Conservation (phyloP, 2,888 invertebrate genomes). For the Amphipyra tragopoginis region DNA sequence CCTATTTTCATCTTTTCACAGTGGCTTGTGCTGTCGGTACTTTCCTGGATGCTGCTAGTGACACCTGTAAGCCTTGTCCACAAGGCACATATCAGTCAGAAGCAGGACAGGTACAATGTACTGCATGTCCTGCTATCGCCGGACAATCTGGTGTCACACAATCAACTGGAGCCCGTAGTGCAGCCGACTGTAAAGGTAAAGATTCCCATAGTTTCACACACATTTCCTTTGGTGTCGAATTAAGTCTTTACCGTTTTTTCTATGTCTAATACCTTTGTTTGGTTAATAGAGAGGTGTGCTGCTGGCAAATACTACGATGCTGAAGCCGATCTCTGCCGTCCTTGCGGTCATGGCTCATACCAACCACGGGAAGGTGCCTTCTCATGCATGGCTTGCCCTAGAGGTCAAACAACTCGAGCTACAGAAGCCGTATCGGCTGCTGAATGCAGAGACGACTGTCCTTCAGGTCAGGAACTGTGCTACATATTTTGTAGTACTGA, state of each 20-base stretch:
- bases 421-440: conserved; percentile 96
- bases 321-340: conserved; percentile 95
- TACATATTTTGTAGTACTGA: no score
- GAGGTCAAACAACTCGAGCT: conserved; percentile 97
- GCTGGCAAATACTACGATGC: conserved; percentile 98
- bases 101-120: conserved; percentile 96
- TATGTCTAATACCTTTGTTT: conserved; percentile 1
- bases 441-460: conserved; percentile 97
- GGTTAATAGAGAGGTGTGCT: conserved; percentile 94
- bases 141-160: conserved; percentile 97
- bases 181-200: conserved; percentile 96
- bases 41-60: conserved; percentile 93
- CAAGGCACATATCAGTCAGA: conserved; percentile 98
- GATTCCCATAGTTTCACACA: neutral
- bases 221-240: neutral
- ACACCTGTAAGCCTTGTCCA: conserved; percentile 95
- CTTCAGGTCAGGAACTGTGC: conserved; percentile 80
- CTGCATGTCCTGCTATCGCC: conserved; percentile 96
- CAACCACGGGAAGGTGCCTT: conserved; percentile 97
- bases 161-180: conserved; percentile 95
- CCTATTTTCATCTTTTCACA: conserved; percentile 67
- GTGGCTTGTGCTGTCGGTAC: conserved; percentile 98
- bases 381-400: conserved; percentile 95
- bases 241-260: neutral
- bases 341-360: conserved; percentile 98